A percentile compares a stretch with the other conserved stretches of the same genome.
phyloP scores from a whole-genome alignment of 2,113 vertebrate genomes.

The Clarias magur region DNA sequence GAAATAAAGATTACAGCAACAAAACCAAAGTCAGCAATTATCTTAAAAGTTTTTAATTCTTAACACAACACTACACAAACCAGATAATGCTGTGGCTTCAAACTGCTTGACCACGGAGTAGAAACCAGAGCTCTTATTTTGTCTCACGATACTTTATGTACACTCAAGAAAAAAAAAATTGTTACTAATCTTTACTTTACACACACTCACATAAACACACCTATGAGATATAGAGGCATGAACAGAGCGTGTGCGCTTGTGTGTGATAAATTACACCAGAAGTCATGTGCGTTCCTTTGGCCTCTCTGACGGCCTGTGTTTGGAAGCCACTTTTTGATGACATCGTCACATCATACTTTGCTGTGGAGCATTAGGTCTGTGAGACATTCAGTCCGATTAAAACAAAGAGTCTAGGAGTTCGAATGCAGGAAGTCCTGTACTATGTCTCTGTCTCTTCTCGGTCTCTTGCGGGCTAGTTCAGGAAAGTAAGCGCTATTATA shows the following conservation, averaged over 20 bases:
- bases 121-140: not conserved
- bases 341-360: not conserved
- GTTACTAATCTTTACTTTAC: not conserved
- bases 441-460: conserved; percentile 64
- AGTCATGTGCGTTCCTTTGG: not conserved
- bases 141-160: not conserved
- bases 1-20: too few relatives aligned
- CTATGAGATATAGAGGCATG: not conserved
- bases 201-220: not conserved
- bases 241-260: not conserved
- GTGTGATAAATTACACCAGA: not conserved
- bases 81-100: not conserved
- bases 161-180: not conserved
- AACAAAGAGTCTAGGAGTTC: not conserved
- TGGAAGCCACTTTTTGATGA: not conserved
- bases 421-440: conserved; percentile 45
- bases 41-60: too few relatives aligned
- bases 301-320: not conserved
- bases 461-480: conserved; percentile 77
- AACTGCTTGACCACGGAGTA: too few relatives aligned
- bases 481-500: conserved; percentile 88
- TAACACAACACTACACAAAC: not conserved
- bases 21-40: too few relatives aligned
- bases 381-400: not conserved
- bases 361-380: not conserved